Evolutionary conservation across 1,140 invertebrate species (phyloP).

Genomic region (Phocides pigmalion): DNA sequence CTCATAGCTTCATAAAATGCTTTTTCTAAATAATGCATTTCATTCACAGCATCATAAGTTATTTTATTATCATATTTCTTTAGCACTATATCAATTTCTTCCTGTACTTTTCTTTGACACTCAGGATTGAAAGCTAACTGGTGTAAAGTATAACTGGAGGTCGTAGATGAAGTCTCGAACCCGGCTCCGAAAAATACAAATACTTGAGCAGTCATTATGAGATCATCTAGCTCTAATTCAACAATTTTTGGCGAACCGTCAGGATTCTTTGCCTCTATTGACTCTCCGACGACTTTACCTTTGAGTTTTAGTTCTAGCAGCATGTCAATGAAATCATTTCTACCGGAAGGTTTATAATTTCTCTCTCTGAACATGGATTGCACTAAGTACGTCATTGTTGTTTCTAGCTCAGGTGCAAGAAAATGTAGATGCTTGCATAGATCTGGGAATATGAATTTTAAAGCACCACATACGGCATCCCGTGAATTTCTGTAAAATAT

Average conservation of each 20-base stretch:
- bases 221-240: conserved; percentile 42
- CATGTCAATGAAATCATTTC: conserved; percentile 48
- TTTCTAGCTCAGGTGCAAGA: conserved; percentile 39
- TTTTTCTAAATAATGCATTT: conserved; percentile 44
- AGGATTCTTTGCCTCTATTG: conserved; percentile 35
- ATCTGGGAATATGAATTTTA: conserved; percentile 43
- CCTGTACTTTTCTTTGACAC: conserved; percentile 40
- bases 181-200: conserved; percentile 46
- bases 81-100: conserved; percentile 44
- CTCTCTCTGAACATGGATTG: conserved; percentile 34
- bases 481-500: conserved; percentile 39
- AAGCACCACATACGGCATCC: conserved; percentile 34
- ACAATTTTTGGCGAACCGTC: conserved; percentile 39
- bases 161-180: conserved; percentile 44
- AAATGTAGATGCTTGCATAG: conserved; percentile 38
- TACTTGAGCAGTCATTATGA: conserved; percentile 38
- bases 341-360: conserved; percentile 40
- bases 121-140: conserved; percentile 41
- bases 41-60: conserved; percentile 44
- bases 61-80: conserved; percentile 45
- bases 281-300: conserved; percentile 41
- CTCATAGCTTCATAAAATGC: conserved; percentile 44
- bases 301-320: conserved; percentile 44
- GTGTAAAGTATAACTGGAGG: conserved; percentile 44
- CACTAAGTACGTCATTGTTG: conserved; percentile 28